Percentiles rank a stretch among this genome's conserved stretches.
These are phyloP conservation scores for Volucella inanis DNA, from an alignment of 2,888 invertebrate species.

Conservation along the genomic window DNA sequence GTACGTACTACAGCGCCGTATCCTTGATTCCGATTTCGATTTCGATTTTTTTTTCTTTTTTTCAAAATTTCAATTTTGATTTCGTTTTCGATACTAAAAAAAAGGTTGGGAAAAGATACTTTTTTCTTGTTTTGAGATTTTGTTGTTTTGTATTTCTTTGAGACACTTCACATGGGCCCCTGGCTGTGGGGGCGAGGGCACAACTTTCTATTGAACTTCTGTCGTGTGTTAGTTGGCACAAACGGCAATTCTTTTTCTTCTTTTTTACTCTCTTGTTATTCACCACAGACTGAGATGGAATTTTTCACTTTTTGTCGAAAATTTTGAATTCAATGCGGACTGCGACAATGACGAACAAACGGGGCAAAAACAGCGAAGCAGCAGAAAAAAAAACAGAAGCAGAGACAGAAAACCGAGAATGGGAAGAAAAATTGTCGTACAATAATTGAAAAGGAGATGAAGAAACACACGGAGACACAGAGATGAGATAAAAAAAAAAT, in stretches of 20 bases:
- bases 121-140: conserved; percentile 35
- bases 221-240: conserved; percentile 64
- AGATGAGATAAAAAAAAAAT: conserved; percentile 27
- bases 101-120: not conserved
- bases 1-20: conserved; percentile 5
- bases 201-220: not conserved
- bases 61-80: conserved; percentile 30
- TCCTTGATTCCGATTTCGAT: conserved; percentile 42
- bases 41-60: conserved; percentile 12
- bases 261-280: not conserved
- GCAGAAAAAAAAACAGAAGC: conserved; percentile 2
- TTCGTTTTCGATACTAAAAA: not conserved
- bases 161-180: not conserved
- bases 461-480: conserved; percentile 15
- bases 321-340: conserved; percentile 1
- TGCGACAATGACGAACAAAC: not conserved
- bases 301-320: conserved; percentile 40
- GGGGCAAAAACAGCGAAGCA: conserved; percentile 21
- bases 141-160: conserved; percentile 47
- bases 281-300: conserved; percentile 18
- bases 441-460: conserved; percentile 48
- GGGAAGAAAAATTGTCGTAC: conserved; percentile 43
- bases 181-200: not conserved
- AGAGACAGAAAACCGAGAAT: not conserved
- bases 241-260: conserved; percentile 13